These are phyloP conservation scores for Silurus glanis DNA, from an alignment of 2,113 vertebrate genomes.

Conservation along the genomic window DNA sequence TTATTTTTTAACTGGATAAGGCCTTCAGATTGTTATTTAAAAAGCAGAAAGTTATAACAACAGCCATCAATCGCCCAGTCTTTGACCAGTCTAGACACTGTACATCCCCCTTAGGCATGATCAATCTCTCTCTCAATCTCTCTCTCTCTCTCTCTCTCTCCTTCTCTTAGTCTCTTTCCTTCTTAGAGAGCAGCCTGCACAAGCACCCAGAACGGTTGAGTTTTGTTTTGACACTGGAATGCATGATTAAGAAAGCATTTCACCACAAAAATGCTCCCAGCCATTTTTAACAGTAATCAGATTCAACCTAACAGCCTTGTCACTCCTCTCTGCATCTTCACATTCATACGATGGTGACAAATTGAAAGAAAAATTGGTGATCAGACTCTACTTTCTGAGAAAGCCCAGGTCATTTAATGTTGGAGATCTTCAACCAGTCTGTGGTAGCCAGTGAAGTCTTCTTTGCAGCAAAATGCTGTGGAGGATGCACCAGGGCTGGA, in stretches of 20 bases:
- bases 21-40: background rate
- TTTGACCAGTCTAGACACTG: slow-evolving; percentile 42
- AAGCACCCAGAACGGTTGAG: slow-evolving; percentile 49
- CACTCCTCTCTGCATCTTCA: slow-evolving; percentile 54
- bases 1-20: background rate
- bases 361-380: background rate
- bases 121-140: slow-evolving; percentile 25
- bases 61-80: background rate
- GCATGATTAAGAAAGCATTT: slow-evolving; percentile 72
- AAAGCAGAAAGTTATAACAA: slow-evolving; percentile 11
- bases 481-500: no score
- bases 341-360: slow-evolving; percentile 41
- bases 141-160: slow-evolving; percentile 13
- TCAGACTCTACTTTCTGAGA: no score
- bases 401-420: no score
- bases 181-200: slow-evolving; percentile 18
- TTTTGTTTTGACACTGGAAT: slow-evolving; percentile 71
- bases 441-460: no score
- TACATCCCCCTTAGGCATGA: slow-evolving; percentile 39
- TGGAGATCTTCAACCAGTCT: no score
- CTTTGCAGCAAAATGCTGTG: no score
- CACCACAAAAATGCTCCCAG: slow-evolving; percentile 68
- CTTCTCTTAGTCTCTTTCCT: slow-evolving; percentile 1
- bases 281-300: slow-evolving; percentile 74
- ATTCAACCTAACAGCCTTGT: slow-evolving; percentile 70